Percentiles rank a stretch among this genome's conserved stretches.
Conservation (phyloP, 1,140 invertebrate genomes). For the Neocloeon triangulifer region DNA sequence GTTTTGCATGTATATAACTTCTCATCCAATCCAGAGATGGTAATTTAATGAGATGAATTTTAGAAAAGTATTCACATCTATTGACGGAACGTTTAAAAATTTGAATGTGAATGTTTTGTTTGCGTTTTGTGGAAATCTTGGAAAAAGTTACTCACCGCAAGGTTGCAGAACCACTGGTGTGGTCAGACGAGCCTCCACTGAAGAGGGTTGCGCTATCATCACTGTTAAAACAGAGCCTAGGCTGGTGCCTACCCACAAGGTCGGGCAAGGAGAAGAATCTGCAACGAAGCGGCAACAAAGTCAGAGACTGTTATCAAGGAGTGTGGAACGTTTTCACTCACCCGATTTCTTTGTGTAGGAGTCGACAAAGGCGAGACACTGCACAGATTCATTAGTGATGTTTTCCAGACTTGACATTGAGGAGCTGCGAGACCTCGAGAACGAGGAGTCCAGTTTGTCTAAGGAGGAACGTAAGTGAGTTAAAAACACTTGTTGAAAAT, state of each 20-base stretch:
- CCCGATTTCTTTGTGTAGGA: conserved; percentile 86
- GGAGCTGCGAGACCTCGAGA: conserved; percentile 85
- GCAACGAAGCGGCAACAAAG: conserved; percentile 10
- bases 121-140: no score
- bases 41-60: no score
- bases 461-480: no score
- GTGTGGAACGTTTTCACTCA: conserved; percentile 18
- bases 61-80: no score
- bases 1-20: no score
- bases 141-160: conserved; percentile 38
- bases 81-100: no score
- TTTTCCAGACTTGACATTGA: conserved; percentile 95
- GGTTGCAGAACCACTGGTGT: conserved; percentile 79
- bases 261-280: conserved; percentile 62
- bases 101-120: no score
- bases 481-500: no score
- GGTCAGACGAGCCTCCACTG: conserved; percentile 48
- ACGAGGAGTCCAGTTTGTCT: conserved; percentile 92
- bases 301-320: conserved; percentile 1
- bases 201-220: conserved; percentile 61
- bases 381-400: conserved; percentile 85
- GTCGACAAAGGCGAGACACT: conserved; percentile 87
- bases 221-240: conserved; percentile 84
- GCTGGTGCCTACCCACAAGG: conserved; percentile 89
- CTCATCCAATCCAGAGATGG: no score